Evolutionary conservation across 2,113 vertebrate species (phyloP).

Genomic region (Halcyon senegalensis): DNA sequence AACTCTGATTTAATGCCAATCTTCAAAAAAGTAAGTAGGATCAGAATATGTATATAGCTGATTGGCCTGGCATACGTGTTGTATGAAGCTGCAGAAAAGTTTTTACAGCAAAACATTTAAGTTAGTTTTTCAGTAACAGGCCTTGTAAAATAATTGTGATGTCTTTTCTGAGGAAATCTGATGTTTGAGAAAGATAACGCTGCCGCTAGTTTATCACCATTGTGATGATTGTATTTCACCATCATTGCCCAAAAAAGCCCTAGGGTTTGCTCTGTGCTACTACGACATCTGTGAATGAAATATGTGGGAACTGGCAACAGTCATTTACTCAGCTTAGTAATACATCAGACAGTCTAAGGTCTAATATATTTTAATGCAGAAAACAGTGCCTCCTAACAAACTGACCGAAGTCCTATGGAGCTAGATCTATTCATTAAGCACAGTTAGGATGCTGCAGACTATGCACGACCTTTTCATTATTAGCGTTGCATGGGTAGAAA

Average conservation of each 20-base stretch:
- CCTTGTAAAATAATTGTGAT: background rate
- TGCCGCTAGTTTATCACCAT: background rate
- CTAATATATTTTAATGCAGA: background rate
- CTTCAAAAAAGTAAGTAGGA: background rate
- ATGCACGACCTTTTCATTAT: background rate
- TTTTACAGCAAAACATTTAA: background rate
- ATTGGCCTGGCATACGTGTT: rapidly evolving
- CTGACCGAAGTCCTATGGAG: background rate
- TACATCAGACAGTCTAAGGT: background rate
- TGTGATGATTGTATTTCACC: background rate
- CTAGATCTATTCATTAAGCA: background rate
- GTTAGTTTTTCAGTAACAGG: background rate
- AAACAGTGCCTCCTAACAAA: background rate
- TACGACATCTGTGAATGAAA: background rate
- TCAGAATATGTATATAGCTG: background rate
- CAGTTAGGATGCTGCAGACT: background rate
- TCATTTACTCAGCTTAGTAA: background rate
- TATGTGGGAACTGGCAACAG: background rate
- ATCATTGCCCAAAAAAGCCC: background rate
- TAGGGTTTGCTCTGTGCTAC: background rate
- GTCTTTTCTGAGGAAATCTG: background rate
- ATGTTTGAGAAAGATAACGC: background rate
- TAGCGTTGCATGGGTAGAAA: background rate
- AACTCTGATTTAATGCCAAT: background rate
- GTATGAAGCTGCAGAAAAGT: background rate